Percentiles rank a stretch among this genome's conserved stretches.
Evolutionary conservation across 2,113 vertebrate genomes (phyloP).

Genomic region (Ammospiza nelsoni): DNA sequence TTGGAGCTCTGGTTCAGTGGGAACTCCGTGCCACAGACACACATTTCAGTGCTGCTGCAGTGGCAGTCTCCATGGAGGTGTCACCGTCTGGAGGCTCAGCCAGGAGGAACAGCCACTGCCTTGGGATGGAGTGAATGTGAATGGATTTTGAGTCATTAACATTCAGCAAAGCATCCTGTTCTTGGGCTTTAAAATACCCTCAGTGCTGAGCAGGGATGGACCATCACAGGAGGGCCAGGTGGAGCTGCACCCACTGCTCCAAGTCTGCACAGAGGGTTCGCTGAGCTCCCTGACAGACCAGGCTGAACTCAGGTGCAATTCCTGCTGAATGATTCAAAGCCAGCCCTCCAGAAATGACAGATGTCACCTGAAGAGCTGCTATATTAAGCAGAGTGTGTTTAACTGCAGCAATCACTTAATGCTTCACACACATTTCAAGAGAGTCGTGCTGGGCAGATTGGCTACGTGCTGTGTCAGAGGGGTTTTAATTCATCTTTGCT

Average conservation of each 20-base stretch:
- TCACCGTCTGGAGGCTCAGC: background rate
- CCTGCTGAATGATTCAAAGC: background rate
- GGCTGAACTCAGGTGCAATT: background rate
- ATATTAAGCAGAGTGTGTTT: background rate
- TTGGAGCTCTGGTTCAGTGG: background rate
- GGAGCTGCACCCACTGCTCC: background rate
- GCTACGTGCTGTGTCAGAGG: background rate
- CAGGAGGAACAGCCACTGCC: background rate
- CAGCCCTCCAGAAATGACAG: background rate
- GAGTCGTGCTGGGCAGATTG: background rate
- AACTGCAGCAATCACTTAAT: slow-evolving; percentile 6
- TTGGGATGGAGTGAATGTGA: background rate
- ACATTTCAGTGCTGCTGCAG: background rate
- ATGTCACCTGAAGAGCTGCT: background rate
- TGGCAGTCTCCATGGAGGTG: background rate
- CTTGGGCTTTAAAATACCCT: background rate
- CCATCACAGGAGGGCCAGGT: background rate
- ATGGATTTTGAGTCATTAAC: background rate
- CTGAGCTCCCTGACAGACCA: background rate
- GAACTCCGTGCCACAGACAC: background rate
- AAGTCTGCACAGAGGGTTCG: background rate
- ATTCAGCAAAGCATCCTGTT: background rate
- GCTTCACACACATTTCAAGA: background rate
- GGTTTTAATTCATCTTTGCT: background rate
- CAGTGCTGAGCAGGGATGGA: background rate